These are phyloP conservation scores for Megaceryle maxima DNA, from an alignment of 2,113 vertebrate genomes.

Conservation along the genomic window DNA sequence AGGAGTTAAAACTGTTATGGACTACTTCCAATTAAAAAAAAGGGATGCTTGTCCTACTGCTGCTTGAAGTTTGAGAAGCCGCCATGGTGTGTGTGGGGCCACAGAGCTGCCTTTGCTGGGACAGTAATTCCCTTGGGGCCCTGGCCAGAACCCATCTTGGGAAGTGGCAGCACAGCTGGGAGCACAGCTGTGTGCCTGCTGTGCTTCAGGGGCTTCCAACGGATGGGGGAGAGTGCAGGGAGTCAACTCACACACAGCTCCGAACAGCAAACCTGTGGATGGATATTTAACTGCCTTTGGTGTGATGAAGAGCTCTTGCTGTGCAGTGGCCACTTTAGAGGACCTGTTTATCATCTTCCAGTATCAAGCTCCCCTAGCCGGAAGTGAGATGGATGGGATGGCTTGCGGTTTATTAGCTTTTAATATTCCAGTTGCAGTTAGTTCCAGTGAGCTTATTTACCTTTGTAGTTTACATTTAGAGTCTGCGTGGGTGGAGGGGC, in stretches of 20 bases:
- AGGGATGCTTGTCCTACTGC: neutral
- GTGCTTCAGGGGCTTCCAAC: neutral
- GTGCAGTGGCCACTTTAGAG: neutral
- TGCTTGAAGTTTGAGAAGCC: neutral
- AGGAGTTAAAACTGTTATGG: neutral
- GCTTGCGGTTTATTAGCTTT: neutral
- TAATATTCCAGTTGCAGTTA: neutral
- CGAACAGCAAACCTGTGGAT: rapidly evolving
- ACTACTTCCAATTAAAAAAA: neutral
- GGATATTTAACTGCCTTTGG: neutral
- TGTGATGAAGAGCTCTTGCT: neutral
- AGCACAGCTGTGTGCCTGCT: neutral
- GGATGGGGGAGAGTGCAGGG: no score
- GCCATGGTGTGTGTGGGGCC: no score
- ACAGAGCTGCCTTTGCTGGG: rapidly evolving
- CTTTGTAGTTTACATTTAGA: neutral
- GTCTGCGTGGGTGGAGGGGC: no score
- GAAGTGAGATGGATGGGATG: neutral
- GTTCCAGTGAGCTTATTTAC: neutral
- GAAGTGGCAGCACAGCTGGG: neutral
- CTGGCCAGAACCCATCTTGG: neutral
- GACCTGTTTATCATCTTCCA: neutral
- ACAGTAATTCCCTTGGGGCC: neutral
- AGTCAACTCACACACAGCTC: no score
- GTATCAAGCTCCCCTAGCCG: neutral